phyloP scores from a whole-genome alignment of 2,888 invertebrate genomes.

The Aproaerema taeniolella region DNA sequence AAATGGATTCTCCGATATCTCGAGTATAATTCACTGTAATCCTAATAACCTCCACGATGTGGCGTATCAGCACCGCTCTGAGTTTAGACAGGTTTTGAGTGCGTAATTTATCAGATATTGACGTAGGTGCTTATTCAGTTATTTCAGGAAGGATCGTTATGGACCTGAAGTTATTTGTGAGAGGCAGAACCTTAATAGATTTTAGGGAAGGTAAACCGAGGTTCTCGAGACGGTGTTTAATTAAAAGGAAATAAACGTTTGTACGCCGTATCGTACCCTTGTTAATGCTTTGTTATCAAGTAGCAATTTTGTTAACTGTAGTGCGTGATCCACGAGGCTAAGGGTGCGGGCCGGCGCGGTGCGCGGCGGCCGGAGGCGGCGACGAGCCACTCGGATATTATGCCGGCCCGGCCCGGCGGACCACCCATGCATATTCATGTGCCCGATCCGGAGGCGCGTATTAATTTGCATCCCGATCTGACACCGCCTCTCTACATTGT shows the following conservation, averaged over 20 bases:
- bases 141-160: conserved; percentile 2
- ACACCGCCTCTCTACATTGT: conserved; percentile 51
- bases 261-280: conserved; percentile 12
- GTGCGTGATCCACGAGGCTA: conserved; percentile 13
- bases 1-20: conserved; percentile 16
- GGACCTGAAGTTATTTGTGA: background rate
- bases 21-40: conserved; percentile 24
- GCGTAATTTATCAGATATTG: conserved; percentile 12
- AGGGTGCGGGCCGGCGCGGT: conserved; percentile 10
- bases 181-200: background rate
- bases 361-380: conserved; percentile 25
- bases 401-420: conserved; percentile 54
- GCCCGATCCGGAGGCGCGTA: conserved; percentile 64
- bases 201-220: background rate
- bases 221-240: conserved; percentile 8
- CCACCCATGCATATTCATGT: conserved; percentile 70
- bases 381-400: conserved; percentile 52
- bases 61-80: conserved; percentile 25
- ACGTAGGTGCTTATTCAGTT: conserved; percentile 7
- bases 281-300: conserved; percentile 17
- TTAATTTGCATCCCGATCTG: conserved; percentile 72
- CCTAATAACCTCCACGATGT: conserved; percentile 23
- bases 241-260: conserved; percentile 12
- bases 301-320: conserved; percentile 15
- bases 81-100: conserved; percentile 16